Base-by-base conservation (phyloP, 2,113 vertebrate genomes). In the Syngnathus floridae region DNA sequence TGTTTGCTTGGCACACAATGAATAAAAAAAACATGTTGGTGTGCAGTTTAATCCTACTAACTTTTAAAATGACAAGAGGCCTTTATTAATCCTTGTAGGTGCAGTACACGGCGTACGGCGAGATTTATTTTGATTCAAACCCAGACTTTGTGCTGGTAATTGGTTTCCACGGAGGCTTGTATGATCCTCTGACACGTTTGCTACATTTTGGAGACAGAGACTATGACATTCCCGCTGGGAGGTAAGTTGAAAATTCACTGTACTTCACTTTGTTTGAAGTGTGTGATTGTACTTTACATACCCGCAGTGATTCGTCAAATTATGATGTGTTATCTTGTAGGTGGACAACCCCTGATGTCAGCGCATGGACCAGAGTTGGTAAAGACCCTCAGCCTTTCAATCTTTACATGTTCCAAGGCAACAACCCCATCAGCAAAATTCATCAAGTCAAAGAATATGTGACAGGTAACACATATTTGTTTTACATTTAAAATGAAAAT, bases 281-380 rank as follows among this genome's bases (percentile, higher is more conserved):
- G 7, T 13, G 54, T 26, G 19, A 64, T 17, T 67, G 51, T 38
- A 1, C 67, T 16, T 36, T 64, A 38, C 48, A 19, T 9, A 64
- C 35, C 11, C 12, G 22, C 11, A 21, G 17, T 19, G 37, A 31
- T 5, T 19, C 7, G 21, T 67, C 22, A 78, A 59, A 82, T 40
- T 17, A 13, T 21, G 43, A 35, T 61, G 21, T 61, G 22, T 40
- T 72, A 11, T 40, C 36, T 4, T 43, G 7, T 54, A 89, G 87
- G 35, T 99, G 97, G 97, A 99, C 97, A 8, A 95, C 94, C n/a
- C 97, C 97, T 1, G 96, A 99, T 84, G 95, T 99, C 74, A 93
- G 94, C 81, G 93, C 94, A 57, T 99, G 96, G 96, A 96, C 93
- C 21, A 92, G 90, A 64, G 95, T 97, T 35, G 96, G 95, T 56